Percentiles rank a stretch among this genome's conserved stretches.
Conservation (phyloP, 2,797 vertebrate genomes). For the Phrynocephalus guinanensis region DNA sequence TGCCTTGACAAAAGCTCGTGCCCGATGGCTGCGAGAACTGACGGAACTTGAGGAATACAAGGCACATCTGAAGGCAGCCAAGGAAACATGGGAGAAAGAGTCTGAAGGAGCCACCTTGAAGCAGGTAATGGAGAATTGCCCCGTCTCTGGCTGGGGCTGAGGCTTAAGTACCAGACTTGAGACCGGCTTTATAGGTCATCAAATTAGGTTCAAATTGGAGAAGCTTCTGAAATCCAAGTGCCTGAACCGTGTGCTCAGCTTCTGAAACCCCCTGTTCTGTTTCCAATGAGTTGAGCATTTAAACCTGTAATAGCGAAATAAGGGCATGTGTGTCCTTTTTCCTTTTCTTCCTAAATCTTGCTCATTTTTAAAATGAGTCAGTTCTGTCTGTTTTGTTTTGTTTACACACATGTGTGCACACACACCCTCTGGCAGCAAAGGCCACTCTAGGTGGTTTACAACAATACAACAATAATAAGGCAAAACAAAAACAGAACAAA, state of each 20-base stretch:
- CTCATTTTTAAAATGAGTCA: background rate
- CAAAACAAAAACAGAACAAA: too few species aligned
- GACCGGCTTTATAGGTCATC: background rate
- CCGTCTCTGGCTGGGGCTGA: background rate
- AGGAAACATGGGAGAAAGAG: slow-evolving; percentile 84
- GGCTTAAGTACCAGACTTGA: background rate
- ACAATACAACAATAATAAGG: too few species aligned
- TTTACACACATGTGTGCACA: background rate
- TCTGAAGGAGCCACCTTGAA: slow-evolving; percentile 78
- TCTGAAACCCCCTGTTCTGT: background rate
- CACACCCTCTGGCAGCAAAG: too few species aligned
- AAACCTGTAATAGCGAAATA: background rate
- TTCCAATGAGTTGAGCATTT: background rate
- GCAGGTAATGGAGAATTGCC: slow-evolving; percentile 71
- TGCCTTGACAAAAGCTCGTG: slow-evolving; percentile 85
- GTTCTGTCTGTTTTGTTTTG: background rate
- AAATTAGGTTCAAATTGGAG: background rate
- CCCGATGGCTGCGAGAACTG: slow-evolving; percentile 88
- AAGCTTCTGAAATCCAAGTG: background rate
- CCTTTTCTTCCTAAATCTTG: background rate
- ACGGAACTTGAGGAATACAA: slow-evolving; percentile 88
- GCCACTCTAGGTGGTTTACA: too few species aligned
- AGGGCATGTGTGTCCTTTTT: background rate
- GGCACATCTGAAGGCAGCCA: slow-evolving; percentile 80
- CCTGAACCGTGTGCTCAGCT: background rate